phyloP scores from a whole-genome alignment of 2,113 vertebrate species.

The Pelodiscus sinensis region DNA sequence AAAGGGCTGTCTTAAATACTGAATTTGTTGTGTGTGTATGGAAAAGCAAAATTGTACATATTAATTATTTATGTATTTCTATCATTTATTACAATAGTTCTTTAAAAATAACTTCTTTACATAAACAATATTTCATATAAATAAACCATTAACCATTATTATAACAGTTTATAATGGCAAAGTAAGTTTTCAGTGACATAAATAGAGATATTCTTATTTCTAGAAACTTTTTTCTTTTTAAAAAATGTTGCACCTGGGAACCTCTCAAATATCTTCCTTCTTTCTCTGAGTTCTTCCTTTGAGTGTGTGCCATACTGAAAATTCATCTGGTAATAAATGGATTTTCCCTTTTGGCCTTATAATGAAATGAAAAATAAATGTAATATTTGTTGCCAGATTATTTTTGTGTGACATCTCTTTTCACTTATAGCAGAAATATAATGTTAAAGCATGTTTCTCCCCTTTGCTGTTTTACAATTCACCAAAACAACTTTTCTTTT shows the following conservation, averaged over 20 bases:
- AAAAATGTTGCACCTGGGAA: not conserved
- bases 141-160: not conserved
- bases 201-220: not conserved
- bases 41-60: not conserved
- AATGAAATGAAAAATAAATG: not conserved
- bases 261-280: not conserved
- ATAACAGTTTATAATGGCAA: not conserved
- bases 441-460: not conserved
- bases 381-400: not conserved
- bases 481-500: not conserved
- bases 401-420: not conserved
- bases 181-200: not conserved
- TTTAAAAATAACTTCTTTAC: not conserved
- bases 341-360: not conserved
- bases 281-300: not conserved
- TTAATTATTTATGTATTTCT: not conserved
- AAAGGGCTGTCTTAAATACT: too few relatives aligned
- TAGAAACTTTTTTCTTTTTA: not conserved
- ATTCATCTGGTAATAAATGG: not conserved
- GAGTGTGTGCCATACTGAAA: not conserved
- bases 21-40: not conserved
- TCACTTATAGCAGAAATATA: not conserved
- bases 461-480: not conserved
- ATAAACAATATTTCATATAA: not conserved
- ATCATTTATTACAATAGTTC: not conserved